Evolutionary conservation across 1,140 invertebrate genomes (phyloP).

Genomic region (Periplaneta americana): DNA sequence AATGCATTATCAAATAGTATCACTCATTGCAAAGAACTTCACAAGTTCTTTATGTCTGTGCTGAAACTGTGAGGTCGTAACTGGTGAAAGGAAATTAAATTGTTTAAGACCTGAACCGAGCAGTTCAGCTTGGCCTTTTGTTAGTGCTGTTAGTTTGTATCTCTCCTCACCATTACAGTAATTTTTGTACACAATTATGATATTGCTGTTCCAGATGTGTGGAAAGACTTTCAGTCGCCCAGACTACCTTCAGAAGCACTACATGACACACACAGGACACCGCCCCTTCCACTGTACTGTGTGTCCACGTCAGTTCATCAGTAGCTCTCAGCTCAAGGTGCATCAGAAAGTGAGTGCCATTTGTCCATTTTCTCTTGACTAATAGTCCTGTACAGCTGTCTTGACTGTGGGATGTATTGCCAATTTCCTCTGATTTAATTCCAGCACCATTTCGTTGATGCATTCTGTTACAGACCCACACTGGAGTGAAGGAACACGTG

Average conservation of each 20-base stretch:
- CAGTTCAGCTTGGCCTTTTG: too few species aligned
- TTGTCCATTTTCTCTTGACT: not conserved
- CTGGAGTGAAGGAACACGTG: conserved; percentile 9
- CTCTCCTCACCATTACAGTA: too few species aligned
- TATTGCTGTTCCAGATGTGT: too few species aligned
- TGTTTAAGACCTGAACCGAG: too few species aligned
- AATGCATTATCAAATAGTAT: too few species aligned
- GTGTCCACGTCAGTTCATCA: conserved; percentile 14
- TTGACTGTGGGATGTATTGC: not conserved
- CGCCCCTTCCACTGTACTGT: conserved; percentile 14
- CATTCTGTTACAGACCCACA: conserved; percentile 9
- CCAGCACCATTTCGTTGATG: not conserved
- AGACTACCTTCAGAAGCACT: conserved; percentile 25
- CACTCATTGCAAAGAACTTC: too few species aligned
- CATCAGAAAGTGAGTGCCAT: conserved; percentile 28
- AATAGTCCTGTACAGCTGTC: not conserved
- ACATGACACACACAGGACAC: conserved; percentile 29
- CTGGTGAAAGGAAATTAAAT: too few species aligned
- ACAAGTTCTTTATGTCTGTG: too few species aligned
- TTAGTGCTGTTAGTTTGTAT: too few species aligned
- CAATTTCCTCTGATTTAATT: not conserved
- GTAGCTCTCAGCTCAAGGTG: conserved; percentile 22
- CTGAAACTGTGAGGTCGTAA: too few species aligned
- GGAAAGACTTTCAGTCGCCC: conserved; percentile 21
- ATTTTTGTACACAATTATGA: too few species aligned